Evolutionary conservation across 1,140 invertebrate genomes (phyloP).

Genomic region (Drosophila sulfurigaster): DNA sequence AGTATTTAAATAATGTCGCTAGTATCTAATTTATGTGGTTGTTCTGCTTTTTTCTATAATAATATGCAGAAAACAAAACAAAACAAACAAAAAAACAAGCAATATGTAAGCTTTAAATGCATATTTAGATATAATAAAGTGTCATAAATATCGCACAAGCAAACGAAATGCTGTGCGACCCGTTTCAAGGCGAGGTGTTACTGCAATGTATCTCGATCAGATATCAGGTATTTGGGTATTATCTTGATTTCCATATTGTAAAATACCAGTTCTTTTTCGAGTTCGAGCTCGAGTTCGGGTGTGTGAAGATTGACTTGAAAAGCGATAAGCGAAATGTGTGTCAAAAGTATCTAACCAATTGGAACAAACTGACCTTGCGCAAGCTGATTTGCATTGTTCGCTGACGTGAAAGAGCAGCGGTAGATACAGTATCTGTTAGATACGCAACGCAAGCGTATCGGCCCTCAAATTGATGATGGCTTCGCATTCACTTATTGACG

Average conservation of each 20-base stretch:
- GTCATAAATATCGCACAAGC: slow-evolving; percentile 9
- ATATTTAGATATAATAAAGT: slow-evolving; percentile 8
- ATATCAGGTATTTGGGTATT: not conserved
- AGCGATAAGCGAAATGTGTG: slow-evolving; percentile 33
- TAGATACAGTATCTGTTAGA: slow-evolving; percentile 21
- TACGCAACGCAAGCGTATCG: too few relatives aligned
- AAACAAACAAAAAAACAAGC: not conserved
- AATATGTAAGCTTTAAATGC: not conserved
- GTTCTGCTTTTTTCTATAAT: not conserved
- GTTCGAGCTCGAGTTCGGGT: not conserved
- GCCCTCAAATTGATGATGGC: slow-evolving; percentile 15
- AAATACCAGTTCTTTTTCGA: slow-evolving; percentile 31
- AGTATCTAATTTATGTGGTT: slow-evolving; percentile 3
- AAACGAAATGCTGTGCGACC: slow-evolving; percentile 12
- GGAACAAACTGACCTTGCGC: slow-evolving; percentile 66
- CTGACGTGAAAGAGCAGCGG: not conserved
- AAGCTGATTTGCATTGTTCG: slow-evolving; percentile 58
- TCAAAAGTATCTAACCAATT: slow-evolving; percentile 53
- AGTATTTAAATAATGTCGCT: not conserved
- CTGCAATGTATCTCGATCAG: not conserved
- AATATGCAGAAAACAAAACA: not conserved
- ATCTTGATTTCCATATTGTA: slow-evolving; percentile 27
- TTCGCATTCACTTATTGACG: slow-evolving; percentile 23
- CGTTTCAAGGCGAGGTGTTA: slow-evolving; percentile 19
- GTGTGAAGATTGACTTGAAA: slow-evolving; percentile 8